Conservation (phyloP, 2,888 invertebrate species). For the Cosmia trapezina region DNA sequence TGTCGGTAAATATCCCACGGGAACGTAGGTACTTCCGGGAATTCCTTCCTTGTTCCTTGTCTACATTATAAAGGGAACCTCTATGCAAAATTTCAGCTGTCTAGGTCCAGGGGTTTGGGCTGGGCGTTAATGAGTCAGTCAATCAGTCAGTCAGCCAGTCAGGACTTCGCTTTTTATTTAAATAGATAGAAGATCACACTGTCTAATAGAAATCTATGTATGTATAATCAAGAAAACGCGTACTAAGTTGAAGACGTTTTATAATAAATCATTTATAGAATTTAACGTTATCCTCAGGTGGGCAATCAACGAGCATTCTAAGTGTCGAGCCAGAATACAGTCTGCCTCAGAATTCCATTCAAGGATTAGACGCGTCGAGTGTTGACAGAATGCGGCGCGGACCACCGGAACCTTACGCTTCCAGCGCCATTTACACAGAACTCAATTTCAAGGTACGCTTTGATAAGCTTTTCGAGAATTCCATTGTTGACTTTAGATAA, state of each 20-base stretch:
- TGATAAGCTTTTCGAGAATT: slow-evolving; percentile 82
- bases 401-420: slow-evolving; percentile 88
- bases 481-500: slow-evolving; percentile 79
- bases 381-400: slow-evolving; percentile 85
- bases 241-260: not conserved
- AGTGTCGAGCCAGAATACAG: slow-evolving; percentile 88
- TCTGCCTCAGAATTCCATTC: slow-evolving; percentile 87
- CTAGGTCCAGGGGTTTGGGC: too few relatives aligned
- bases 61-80: too few relatives aligned
- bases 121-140: too few relatives aligned
- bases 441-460: slow-evolving; percentile 88
- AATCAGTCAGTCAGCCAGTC: too few relatives aligned
- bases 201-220: too few relatives aligned
- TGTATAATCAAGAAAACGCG: not conserved
- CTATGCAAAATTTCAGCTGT: too few relatives aligned
- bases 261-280: slow-evolving; percentile 27
- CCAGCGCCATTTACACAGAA: slow-evolving; percentile 89
- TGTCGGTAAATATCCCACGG: too few relatives aligned
- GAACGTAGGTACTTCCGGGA: too few relatives aligned
- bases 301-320: slow-evolving; percentile 85
- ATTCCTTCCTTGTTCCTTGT: too few relatives aligned
- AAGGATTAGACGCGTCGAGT: slow-evolving; percentile 85
- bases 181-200: too few relatives aligned
- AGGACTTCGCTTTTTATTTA: too few relatives aligned
- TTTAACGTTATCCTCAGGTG: slow-evolving; percentile 75